phyloP scores from a whole-genome alignment of 2,797 vertebrate species.

The Danio choprae region DNA sequence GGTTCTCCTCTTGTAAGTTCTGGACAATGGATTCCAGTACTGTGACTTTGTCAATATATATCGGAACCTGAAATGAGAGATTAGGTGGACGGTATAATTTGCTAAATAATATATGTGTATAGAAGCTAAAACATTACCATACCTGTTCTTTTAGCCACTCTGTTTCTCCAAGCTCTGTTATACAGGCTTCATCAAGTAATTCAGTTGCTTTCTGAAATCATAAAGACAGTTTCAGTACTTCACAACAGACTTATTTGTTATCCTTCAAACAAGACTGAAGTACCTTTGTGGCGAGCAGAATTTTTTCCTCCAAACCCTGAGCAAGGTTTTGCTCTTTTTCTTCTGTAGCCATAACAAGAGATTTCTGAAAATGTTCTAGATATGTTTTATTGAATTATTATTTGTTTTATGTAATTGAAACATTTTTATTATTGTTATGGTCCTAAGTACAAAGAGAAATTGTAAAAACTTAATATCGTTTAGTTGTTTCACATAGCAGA shows the following conservation, averaged over 20 bases:
- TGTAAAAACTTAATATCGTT: too few species aligned
- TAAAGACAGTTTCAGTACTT: neutral
- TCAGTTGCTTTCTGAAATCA: constrained; percentile 76
- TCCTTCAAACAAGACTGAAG: neutral
- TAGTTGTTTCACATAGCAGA: neutral
- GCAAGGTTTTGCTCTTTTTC: constrained; percentile 70
- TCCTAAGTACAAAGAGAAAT: neutral
- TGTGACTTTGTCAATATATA: constrained; percentile 72
- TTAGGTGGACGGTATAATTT: neutral
- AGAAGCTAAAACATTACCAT: constrained; percentile 30
- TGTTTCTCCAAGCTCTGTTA: constrained; percentile 77
- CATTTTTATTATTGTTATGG: neutral
- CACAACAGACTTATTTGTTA: neutral
- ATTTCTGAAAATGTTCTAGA: constrained; percentile 75
- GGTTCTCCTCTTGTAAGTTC: constrained; percentile 80
- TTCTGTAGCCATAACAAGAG: constrained; percentile 69
- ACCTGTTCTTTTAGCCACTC: constrained; percentile 82
- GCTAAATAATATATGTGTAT: neutral
- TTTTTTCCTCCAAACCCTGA: constrained; percentile 67
- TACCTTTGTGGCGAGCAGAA: constrained; percentile 79
- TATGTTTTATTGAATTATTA: neutral
- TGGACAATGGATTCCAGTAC: constrained; percentile 71
- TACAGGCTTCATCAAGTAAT: constrained; percentile 70
- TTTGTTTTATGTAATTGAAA: neutral
- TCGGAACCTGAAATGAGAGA: constrained; percentile 44